A percentile compares a stretch with the other conserved stretches of the same genome.
These are phyloP conservation scores for Caenorhabditis doughertyi DNA, from an alignment of 2,888 invertebrate species.

Conservation along the genomic window DNA sequence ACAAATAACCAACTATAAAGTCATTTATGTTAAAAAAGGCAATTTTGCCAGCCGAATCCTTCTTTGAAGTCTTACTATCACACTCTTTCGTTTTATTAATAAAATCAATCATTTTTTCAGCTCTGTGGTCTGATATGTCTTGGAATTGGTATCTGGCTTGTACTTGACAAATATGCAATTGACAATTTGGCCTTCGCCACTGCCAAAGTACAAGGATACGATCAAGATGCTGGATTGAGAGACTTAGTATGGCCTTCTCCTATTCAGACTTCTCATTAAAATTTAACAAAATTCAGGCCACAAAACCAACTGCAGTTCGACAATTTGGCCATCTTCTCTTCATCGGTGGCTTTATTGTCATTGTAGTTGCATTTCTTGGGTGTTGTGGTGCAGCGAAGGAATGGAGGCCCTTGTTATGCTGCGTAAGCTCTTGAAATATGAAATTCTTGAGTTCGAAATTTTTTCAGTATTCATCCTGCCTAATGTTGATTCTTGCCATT, in stretches of 20 bases:
- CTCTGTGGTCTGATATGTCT: conserved; percentile 82
- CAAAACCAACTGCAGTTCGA: conserved; percentile 77
- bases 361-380: conserved; percentile 82
- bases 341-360: conserved; percentile 80
- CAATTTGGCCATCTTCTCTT: conserved; percentile 81
- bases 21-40: too few species aligned
- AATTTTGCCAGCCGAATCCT: too few species aligned
- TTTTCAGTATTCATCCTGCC: conserved; percentile 81
- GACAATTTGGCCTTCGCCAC: conserved; percentile 80
- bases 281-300: conserved; percentile 71
- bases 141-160: conserved; percentile 80
- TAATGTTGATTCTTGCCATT: conserved; percentile 81
- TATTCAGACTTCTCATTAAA: too few species aligned
- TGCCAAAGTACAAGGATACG: conserved; percentile 78
- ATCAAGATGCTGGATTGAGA: conserved; percentile 79
- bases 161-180: conserved; percentile 81
- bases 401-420: conserved; percentile 82
- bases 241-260: too few species aligned
- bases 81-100: too few species aligned
- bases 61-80: too few species aligned
- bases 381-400: conserved; percentile 82
- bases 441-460: background rate
- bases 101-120: conserved; percentile 68
- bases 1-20: too few species aligned
- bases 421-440: conserved; percentile 67